Conservation (phyloP, 2,797 vertebrate species). For the Galago senegalensis region DNA sequence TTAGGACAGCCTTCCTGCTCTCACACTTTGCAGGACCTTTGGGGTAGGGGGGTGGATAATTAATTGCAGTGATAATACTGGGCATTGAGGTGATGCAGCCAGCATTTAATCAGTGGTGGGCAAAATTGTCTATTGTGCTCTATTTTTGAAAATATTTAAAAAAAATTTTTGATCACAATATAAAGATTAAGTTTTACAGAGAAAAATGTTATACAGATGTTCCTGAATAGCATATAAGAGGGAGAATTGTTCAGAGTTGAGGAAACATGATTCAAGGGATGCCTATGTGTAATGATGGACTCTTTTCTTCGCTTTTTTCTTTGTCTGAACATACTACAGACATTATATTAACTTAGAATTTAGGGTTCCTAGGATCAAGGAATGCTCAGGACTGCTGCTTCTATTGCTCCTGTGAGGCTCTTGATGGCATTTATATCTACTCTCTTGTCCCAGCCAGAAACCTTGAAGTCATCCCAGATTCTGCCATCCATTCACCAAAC, state of each 20-base stretch:
- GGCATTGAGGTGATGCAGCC: neutral
- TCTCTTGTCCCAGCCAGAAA: neutral
- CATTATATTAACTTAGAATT: slow-evolving; percentile 3
- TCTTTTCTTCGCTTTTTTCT: neutral
- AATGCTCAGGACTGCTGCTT: neutral
- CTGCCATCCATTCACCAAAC: neutral
- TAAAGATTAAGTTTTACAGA: slow-evolving; percentile 4
- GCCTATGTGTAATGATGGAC: neutral
- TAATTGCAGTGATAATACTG: neutral
- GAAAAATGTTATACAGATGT: neutral
- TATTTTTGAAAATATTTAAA: neutral
- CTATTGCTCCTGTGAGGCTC: neutral
- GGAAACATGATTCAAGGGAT: slow-evolving; percentile 23
- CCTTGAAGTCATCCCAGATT: neutral
- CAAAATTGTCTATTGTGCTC: neutral
- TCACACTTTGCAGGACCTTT: neutral
- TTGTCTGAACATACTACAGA: neutral
- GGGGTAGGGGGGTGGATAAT: neutral
- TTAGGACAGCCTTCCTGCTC: neutral
- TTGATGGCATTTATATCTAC: neutral
- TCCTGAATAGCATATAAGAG: neutral
- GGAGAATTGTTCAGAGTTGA: slow-evolving; percentile 2
- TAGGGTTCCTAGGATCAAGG: neutral
- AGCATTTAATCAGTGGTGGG: neutral
- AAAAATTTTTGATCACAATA: neutral